A percentile compares a stretch with the other conserved stretches of the same genome.
Evolutionary conservation across 2,797 vertebrate species (phyloP).

Genomic region (Simalia tracyae): DNA sequence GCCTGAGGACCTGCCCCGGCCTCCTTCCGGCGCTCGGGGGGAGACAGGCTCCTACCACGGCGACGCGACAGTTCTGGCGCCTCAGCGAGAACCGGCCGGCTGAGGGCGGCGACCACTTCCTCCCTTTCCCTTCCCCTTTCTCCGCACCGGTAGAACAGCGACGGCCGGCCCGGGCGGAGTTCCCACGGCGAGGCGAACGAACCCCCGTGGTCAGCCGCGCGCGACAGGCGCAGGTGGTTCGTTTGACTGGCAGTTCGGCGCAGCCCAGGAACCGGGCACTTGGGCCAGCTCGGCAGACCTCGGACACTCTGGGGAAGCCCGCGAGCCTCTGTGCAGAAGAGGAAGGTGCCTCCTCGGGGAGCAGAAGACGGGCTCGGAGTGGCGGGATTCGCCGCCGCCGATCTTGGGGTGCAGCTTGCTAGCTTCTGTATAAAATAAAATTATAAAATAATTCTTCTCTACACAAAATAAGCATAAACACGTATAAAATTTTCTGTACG

Average conservation of each 20-base stretch:
- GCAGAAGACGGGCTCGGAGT: too few relatives aligned
- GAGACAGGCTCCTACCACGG: not conserved
- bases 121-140: not conserved
- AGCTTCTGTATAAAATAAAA: not conserved
- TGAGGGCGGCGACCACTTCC: slow-evolving; percentile 5
- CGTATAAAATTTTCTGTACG: not conserved
- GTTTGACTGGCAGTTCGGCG: not conserved
- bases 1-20: not conserved
- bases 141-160: too few relatives aligned
- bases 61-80: not conserved
- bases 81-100: not conserved
- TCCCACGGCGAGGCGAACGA: not conserved
- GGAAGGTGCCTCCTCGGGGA: not conserved
- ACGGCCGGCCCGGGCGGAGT: not conserved
- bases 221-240: not conserved
- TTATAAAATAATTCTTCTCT: too few relatives aligned
- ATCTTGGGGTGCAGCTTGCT: not conserved
- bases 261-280: not conserved
- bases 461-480: too few relatives aligned
- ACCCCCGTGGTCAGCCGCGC: not conserved
- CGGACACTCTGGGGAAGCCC: not conserved
- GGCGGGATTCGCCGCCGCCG: not conserved
- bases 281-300: not conserved
- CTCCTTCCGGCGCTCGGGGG: not conserved
- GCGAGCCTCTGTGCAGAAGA: not conserved